Evolutionary conservation across 2,797 vertebrate species (phyloP).

Genomic region (Poeciliopsis turneri): DNA sequence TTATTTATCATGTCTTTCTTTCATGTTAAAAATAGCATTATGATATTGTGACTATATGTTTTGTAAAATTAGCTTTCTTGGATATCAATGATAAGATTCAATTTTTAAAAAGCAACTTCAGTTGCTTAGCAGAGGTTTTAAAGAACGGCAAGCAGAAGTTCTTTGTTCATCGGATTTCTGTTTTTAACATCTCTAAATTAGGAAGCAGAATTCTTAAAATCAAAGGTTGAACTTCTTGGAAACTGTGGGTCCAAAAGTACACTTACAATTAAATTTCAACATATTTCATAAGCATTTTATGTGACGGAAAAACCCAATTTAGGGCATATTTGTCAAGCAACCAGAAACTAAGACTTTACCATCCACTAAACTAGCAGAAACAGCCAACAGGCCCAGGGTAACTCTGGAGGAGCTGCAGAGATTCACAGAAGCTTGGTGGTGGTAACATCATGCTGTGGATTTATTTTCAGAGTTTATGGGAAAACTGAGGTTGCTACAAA

Average conservation of each 20-base stretch:
- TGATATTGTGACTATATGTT: not conserved
- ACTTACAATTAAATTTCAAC: not conserved
- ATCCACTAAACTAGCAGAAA: not conserved
- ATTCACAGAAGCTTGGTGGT: not conserved
- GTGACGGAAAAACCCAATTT: not conserved
- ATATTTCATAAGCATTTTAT: not conserved
- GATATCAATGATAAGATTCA: not conserved
- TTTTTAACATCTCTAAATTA: not conserved
- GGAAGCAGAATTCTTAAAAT: not conserved
- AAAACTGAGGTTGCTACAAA: not conserved
- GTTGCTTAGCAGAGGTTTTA: slow-evolving; percentile 34
- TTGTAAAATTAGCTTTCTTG: not conserved
- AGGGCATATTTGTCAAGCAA: not conserved
- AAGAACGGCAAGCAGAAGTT: slow-evolving; percentile 13
- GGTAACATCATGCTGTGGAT: not conserved
- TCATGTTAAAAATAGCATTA: not conserved
- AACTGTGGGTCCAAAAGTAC: not conserved
- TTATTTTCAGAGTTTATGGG: not conserved
- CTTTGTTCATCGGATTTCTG: not conserved
- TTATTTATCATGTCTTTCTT: not conserved
- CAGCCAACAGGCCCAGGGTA: not conserved
- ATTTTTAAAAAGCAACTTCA: not conserved
- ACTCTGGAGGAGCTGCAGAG: slow-evolving; percentile 1
- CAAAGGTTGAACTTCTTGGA: not conserved
- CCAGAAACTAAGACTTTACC: not conserved